These are phyloP conservation scores for Sigmodon hispidus DNA, from an alignment of 2,113 vertebrate genomes.

Conservation along the genomic window DNA sequence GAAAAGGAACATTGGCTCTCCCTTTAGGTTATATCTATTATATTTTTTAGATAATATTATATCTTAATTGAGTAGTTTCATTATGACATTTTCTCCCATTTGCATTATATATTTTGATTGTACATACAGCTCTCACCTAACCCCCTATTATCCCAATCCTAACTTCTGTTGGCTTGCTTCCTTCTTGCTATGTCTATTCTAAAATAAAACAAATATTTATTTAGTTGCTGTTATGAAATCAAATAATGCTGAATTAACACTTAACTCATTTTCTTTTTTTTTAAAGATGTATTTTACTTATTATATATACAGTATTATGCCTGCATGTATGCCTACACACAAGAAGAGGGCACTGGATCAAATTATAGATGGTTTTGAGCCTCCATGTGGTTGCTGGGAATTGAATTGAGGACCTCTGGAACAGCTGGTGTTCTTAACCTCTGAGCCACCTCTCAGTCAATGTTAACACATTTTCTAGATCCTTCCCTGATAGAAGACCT, in stretches of 20 bases:
- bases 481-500: not conserved
- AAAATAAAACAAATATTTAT: not conserved
- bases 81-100: not conserved
- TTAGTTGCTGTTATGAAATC: not conserved
- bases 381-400: too few relatives aligned
- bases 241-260: not conserved
- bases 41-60: not conserved
- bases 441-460: too few relatives aligned
- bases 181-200: not conserved
- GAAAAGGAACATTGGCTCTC: not conserved
- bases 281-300: too few relatives aligned
- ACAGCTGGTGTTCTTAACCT: too few relatives aligned
- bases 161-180: not conserved
- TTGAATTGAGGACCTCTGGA: too few relatives aligned
- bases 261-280: not conserved
- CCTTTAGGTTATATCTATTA: not conserved
- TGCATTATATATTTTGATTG: not conserved
- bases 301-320: too few relatives aligned
- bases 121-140: not conserved
- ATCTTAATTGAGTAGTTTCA: not conserved
- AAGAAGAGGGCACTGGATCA: too few relatives aligned
- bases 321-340: too few relatives aligned
- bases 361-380: too few relatives aligned
- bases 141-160: not conserved
- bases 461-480: not conserved